Conservation (phyloP, 92 coral and sea anemone species). For the Phenganax stokvisi region DNA sequence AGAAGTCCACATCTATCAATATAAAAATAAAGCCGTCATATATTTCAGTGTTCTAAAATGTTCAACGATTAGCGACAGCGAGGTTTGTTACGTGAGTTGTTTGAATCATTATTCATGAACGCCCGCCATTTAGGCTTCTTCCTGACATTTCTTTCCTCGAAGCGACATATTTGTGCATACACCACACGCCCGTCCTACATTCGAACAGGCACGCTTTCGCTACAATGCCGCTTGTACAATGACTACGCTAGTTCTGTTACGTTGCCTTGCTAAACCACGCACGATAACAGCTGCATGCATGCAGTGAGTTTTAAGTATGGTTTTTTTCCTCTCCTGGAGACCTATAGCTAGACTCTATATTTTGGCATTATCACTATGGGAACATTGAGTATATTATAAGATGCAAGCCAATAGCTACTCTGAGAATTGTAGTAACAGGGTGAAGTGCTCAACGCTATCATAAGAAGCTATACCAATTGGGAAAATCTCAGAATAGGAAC, state of each 20-base stretch:
- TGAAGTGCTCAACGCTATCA: no score
- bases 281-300: no score
- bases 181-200: constrained; percentile 21
- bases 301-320: no score
- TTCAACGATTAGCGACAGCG: constrained; percentile 19
- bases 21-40: background rate
- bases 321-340: no score
- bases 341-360: no score
- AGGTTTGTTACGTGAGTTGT: constrained; percentile 37
- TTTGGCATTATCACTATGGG: no score
- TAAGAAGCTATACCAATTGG: no score
- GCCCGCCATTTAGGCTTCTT: constrained; percentile 24
- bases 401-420: no score
- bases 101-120: constrained; percentile 35
- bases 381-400: no score
- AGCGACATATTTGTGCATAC: background rate
- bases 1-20: constrained; percentile 12
- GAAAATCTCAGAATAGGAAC: no score
- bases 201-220: constrained; percentile 16
- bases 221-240: background rate
- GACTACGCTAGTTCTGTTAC: background rate
- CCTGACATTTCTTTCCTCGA: constrained; percentile 29
- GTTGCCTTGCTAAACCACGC: no score
- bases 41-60: background rate
- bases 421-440: no score